Conservation (phyloP, 2,888 invertebrate genomes). For the Tricholauxania praeusta region DNA sequence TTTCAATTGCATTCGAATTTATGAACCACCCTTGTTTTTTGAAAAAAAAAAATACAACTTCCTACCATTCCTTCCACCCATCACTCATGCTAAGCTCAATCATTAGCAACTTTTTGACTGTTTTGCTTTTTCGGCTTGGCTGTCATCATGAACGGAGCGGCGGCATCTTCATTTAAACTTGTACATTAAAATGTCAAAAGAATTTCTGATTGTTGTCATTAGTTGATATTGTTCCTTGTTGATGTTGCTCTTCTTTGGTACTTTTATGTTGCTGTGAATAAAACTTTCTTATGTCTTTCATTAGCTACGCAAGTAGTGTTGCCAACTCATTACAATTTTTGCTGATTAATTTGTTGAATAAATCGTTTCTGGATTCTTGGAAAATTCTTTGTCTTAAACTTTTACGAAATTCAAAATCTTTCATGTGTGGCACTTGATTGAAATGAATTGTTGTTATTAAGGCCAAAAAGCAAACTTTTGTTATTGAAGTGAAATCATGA, state of each 20-base stretch:
- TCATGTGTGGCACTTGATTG: no score
- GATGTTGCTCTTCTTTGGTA: slow-evolving; percentile 1
- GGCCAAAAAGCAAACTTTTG: no score
- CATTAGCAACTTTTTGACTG: no score
- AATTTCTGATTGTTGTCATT: slow-evolving; percentile 32
- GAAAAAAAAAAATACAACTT: no score
- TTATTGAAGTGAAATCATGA: no score
- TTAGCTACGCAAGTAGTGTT: slow-evolving; percentile 19
- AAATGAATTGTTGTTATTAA: no score
- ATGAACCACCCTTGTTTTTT: no score
- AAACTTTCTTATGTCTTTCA: slow-evolving; percentile 27
- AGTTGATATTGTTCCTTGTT: not conserved
- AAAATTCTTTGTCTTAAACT: slow-evolving; percentile 47
- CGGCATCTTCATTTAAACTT: slow-evolving; percentile 26
- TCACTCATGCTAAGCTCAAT: no score
- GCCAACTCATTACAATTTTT: slow-evolving; percentile 24
- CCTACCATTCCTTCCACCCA: no score
- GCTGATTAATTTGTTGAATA: slow-evolving; percentile 16
- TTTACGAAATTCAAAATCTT: slow-evolving; percentile 52
- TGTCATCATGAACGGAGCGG: slow-evolving; percentile 19
- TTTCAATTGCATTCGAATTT: no score
- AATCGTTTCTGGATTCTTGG: no score
- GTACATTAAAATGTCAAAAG: slow-evolving; percentile 33
- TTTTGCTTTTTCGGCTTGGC: slow-evolving; percentile 35
- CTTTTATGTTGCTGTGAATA: slow-evolving; percentile 7